Base-by-base conservation (phyloP, 2,888 invertebrate genomes). In the Diarsia brunnea region DNA sequence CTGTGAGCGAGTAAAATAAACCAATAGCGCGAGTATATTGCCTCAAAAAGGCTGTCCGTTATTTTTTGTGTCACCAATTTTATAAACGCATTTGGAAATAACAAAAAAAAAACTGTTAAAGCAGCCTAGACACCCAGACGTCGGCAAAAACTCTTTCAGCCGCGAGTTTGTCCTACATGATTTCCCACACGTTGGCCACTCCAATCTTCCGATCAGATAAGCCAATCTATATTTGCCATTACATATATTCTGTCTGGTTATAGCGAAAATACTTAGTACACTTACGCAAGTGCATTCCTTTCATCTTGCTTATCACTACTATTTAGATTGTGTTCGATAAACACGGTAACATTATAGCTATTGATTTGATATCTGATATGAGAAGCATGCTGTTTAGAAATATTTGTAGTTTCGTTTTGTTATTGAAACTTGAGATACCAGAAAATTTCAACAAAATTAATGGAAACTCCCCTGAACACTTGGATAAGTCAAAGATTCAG, bases 271-370 rank as follows among this genome's bases (percentile, higher is more conserved):
- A 58, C 73, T 76, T 38, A 72, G 51, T 65, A 21, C 61, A 73
- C 75, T 88, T 89, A 78, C 88, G 84, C 76, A 88, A 89, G 73
- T 87, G 80, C 88, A 88, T 89, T 82, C 84, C 86, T 82, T 66
- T 79, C 88, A 88, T 88, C 89, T 89, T 75, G 73, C 75, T 89
- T 88, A 88, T 88, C 89, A 69, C 69, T 51, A 65, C 69, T 86
- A 79, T 87, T 85, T 86, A 84, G 89, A 89, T 88, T 82, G 72
- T 69, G 69, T 64, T 88, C 31, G 84, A 88, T 89, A 88, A 87
- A 80, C 79, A 79, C 24, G 73, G 49, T 69, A 68, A 65, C 63
- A 72, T 79, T 77, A 69, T 73, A 76, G 74, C 70, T 77, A 77
- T 78, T 76, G 75, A 78, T 78, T 70, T 78, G 69, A 66, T 79